A percentile compares a stretch with the other conserved stretches of the same genome.
These are phyloP conservation scores for Lutjanus erythropterus DNA, from an alignment of 2,113 vertebrate genomes.

Conservation along the genomic window DNA sequence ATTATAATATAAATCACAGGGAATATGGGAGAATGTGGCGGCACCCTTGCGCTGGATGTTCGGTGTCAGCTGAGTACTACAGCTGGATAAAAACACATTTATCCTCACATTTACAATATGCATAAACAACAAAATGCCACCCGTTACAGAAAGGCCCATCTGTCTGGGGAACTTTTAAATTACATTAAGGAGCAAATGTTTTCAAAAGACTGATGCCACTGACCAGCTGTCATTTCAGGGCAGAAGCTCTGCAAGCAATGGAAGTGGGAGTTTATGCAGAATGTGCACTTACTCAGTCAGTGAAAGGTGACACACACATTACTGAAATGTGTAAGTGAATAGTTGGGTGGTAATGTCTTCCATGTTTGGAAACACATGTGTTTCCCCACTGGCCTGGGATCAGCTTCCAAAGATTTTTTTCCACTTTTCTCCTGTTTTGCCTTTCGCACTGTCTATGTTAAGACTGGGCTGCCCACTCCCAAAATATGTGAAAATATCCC, in stretches of 20 bases:
- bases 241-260: background rate
- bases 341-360: constrained; percentile 8
- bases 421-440: background rate
- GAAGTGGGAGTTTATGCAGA: background rate
- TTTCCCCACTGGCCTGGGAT: constrained; percentile 9
- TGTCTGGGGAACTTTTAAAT: background rate
- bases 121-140: constrained; percentile 18
- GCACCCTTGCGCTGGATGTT: too few species aligned
- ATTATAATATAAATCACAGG: too few species aligned
- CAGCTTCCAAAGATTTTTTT: constrained; percentile 8
- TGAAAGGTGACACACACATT: constrained; percentile 17
- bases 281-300: background rate
- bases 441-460: background rate
- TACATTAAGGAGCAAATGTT: constrained; percentile 4
- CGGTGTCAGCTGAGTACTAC: constrained; percentile 6
- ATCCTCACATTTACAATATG: background rate
- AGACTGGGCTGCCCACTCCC: background rate
- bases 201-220: background rate
- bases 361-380: constrained; percentile 42
- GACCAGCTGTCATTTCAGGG: constrained; percentile 10
- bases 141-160: constrained; percentile 10
- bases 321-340: constrained; percentile 16
- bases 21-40: too few species aligned
- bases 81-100: background rate
- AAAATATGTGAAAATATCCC: background rate